Percentiles rank a stretch among this genome's conserved stretches.
Conservation (phyloP, 2,797 vertebrate genomes). For the Falco columbarius region DNA sequence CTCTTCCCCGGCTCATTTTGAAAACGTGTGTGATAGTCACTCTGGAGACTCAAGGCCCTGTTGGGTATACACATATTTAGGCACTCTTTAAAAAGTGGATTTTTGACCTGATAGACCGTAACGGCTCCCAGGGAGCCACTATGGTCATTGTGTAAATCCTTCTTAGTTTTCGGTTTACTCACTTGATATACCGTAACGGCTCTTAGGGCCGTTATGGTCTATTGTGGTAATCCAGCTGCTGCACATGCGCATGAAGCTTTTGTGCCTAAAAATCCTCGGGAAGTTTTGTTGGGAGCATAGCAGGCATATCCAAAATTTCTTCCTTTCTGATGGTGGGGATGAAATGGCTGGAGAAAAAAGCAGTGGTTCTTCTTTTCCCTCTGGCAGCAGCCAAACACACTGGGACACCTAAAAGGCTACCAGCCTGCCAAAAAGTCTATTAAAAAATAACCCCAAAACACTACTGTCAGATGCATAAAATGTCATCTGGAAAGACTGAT, state of each 20-base stretch:
- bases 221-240: slow-evolving; percentile 67
- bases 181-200: slow-evolving; percentile 56
- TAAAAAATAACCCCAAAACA: background rate
- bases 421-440: background rate
- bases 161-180: slow-evolving; percentile 72
- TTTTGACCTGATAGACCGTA: slow-evolving; percentile 75
- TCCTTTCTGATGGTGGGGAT: background rate
- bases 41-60: slow-evolving; percentile 59
- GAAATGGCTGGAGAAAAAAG: slow-evolving; percentile 1
- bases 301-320: background rate
- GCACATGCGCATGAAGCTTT: slow-evolving; percentile 70
- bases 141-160: slow-evolving; percentile 70
- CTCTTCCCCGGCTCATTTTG: slow-evolving; percentile 53
- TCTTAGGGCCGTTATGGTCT: slow-evolving; percentile 62
- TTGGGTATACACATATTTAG: slow-evolving; percentile 63
- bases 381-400: background rate
- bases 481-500: background rate
- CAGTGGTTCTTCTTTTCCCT: background rate
- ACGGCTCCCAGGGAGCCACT: slow-evolving; percentile 68
- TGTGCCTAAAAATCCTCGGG: slow-evolving; percentile 52
- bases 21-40: slow-evolving; percentile 53
- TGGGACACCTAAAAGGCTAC: background rate
- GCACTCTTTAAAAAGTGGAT: slow-evolving; percentile 65
- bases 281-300: slow-evolving; percentile 16
- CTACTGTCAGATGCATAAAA: background rate